phyloP scores from a whole-genome alignment of 2,113 vertebrate genomes.

The Gallinago paraguaiae region DNA sequence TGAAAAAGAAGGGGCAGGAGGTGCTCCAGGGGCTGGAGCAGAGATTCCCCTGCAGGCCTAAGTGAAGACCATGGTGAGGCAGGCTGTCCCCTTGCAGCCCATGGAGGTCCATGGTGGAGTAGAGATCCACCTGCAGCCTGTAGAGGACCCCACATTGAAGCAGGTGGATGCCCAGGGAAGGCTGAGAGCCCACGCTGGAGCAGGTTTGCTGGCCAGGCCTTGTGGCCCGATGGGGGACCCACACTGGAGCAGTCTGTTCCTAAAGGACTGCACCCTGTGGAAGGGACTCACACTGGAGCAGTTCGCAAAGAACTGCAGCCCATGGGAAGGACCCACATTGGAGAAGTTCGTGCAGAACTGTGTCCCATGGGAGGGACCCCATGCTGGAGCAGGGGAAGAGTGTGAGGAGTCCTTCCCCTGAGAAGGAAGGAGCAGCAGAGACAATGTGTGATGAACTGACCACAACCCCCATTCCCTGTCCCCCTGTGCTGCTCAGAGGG shows the following conservation, averaged over 20 bases:
- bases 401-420: not conserved
- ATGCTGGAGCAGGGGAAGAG: not conserved
- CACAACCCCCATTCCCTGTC: not conserved
- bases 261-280: not conserved
- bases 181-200: not conserved
- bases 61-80: not conserved
- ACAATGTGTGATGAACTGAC: not conserved
- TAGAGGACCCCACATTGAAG: not conserved
- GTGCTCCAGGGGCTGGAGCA: not conserved
- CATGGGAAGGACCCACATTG: not conserved
- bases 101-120: not conserved
- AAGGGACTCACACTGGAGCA: not conserved
- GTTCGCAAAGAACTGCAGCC: not conserved
- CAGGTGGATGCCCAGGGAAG: not conserved
- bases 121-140: not conserved
- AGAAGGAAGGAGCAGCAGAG: not conserved
- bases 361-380: not conserved
- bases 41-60: not conserved
- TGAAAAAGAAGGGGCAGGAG: not conserved
- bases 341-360: not conserved
- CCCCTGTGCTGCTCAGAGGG: not conserved
- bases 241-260: not conserved
- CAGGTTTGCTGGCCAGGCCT: not conserved
- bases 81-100: not conserved
- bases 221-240: not conserved